Conservation (phyloP, 2,888 invertebrate species). For the Venusia cambrica region DNA sequence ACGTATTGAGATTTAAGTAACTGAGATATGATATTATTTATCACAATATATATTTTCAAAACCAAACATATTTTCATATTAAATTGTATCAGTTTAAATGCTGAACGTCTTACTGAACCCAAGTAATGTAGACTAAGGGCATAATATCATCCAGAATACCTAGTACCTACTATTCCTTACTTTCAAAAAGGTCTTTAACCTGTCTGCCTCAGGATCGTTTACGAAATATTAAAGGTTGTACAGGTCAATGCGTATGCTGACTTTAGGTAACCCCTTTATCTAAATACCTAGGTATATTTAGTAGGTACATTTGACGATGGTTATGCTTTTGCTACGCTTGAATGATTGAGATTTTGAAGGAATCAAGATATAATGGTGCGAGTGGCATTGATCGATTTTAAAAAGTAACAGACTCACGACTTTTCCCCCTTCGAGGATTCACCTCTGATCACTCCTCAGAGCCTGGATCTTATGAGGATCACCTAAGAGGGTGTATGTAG, state of each 20-base stretch:
- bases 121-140: constrained; percentile 16
- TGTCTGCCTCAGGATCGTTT: constrained; percentile 26
- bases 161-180: too few relatives aligned
- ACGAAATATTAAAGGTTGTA: constrained; percentile 32
- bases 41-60: background rate
- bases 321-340: constrained; percentile 17
- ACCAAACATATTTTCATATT: constrained; percentile 4
- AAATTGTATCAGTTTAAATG: constrained; percentile 11
- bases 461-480: too few relatives aligned
- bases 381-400: too few relatives aligned
- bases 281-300: too few relatives aligned
- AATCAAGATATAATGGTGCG: too few relatives aligned
- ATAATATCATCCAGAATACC: constrained; percentile 23
- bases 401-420: too few relatives aligned
- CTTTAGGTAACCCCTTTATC: constrained; percentile 42
- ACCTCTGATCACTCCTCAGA: too few relatives aligned
- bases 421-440: too few relatives aligned
- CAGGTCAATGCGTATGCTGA: constrained; percentile 36
- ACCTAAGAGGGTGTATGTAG: too few relatives aligned
- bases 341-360: constrained; percentile 12
- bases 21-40: too few relatives aligned
- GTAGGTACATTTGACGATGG: constrained; percentile 20
- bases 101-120: constrained; percentile 12
- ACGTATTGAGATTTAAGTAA: too few relatives aligned
- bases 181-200: constrained; percentile 24